A percentile compares a stretch with the other conserved stretches of the same genome.
Evolutionary conservation across 2,888 invertebrate species (phyloP).

Genomic region (Bedellia somnulentella): DNA sequence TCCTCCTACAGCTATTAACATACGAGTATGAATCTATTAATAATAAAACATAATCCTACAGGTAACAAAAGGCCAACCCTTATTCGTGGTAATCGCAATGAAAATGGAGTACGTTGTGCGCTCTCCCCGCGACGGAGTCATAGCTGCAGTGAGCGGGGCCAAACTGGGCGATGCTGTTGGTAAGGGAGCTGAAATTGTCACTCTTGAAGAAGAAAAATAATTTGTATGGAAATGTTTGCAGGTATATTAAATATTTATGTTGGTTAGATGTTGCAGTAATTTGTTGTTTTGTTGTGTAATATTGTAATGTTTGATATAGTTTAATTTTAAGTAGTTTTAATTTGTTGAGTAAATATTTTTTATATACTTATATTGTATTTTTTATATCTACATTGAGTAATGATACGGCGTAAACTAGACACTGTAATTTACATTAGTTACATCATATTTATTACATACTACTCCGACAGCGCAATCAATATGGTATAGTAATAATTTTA

Average conservation of each 20-base stretch:
- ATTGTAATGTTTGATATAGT: too few relatives aligned
- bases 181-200: constrained; percentile 69
- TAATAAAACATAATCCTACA: constrained; percentile 1
- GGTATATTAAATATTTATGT: too few relatives aligned
- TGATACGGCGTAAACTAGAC: too few relatives aligned
- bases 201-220: constrained; percentile 30
- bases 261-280: too few relatives aligned
- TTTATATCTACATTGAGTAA: too few relatives aligned
- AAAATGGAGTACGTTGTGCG: constrained; percentile 99
- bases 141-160: constrained; percentile 69
- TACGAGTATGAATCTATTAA: neutral
- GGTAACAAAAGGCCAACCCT: constrained; percentile 85
- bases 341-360: neutral
- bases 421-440: too few relatives aligned
- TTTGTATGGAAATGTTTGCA: neutral
- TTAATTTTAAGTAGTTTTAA: neutral
- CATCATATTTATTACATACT: neutral
- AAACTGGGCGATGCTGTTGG: constrained; percentile 80
- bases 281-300: too few relatives aligned
- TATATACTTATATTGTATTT: too few relatives aligned
- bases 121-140: constrained; percentile 75
- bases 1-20: too few relatives aligned
- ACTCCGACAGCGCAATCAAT: neutral
- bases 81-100: constrained; percentile 97
- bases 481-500: neutral